Conservation (phyloP, 2,113 vertebrate species). For the Colistium nudipinnis region DNA sequence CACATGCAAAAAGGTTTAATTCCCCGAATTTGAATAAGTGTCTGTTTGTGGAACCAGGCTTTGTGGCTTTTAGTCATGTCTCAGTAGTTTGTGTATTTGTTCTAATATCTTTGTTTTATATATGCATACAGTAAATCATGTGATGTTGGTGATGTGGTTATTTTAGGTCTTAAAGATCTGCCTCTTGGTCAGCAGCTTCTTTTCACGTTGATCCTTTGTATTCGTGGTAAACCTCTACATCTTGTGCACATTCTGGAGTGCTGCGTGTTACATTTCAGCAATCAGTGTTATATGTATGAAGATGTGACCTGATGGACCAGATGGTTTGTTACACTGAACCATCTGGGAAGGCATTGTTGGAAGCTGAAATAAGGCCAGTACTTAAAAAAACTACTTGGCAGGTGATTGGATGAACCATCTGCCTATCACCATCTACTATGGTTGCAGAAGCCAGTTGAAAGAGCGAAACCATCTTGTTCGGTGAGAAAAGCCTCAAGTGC, state of each 20-base stretch:
- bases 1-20: conserved; percentile 72
- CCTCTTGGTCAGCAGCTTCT: background rate
- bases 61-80: conserved; percentile 27
- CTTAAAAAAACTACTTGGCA: conserved; percentile 7
- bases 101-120: background rate
- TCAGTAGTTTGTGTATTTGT: conserved; percentile 18
- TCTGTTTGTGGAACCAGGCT: conserved; percentile 19
- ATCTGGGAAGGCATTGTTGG: background rate
- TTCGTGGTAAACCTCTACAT: background rate
- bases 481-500: background rate
- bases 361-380: background rate
- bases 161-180: background rate
- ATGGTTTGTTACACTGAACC: conserved; percentile 4
- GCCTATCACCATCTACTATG: background rate
- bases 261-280: background rate
- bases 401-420: conserved; percentile 7
- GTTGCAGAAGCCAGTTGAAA: background rate
- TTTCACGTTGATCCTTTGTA: background rate
- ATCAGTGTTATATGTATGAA: background rate
- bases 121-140: background rate
- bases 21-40: conserved; percentile 65
- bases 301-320: background rate
- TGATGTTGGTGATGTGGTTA: background rate
- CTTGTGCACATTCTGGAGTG: background rate
- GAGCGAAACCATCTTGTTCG: background rate